These are phyloP conservation scores for Corynorhinus townsendii DNA, from an alignment of 2,113 vertebrate genomes.

Conservation along the genomic window DNA sequence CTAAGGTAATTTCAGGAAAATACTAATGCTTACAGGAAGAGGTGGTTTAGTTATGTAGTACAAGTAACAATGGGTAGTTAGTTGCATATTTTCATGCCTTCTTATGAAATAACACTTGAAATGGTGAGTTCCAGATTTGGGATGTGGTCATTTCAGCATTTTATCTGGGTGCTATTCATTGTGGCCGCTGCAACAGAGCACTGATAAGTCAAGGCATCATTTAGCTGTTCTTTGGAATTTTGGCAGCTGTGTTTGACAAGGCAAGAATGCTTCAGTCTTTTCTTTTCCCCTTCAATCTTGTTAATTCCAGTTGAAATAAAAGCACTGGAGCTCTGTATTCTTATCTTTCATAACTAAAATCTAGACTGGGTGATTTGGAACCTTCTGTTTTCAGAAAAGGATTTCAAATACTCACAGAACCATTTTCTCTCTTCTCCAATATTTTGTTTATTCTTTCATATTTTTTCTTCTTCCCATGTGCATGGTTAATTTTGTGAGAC, in stretches of 20 bases:
- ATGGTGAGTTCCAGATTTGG: constrained; percentile 34
- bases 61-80: constrained; percentile 1
- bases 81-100: neutral
- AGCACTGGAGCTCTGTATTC: neutral
- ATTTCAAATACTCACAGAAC: neutral
- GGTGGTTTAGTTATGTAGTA: constrained; percentile 13
- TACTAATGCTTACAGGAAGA: constrained; percentile 50
- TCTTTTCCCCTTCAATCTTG: neutral
- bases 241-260: constrained; percentile 43
- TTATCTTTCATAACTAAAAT: neutral
- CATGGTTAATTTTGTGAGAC: neutral
- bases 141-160: constrained; percentile 40
- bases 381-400: neutral
- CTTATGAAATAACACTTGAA: constrained; percentile 37
- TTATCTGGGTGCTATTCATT: neutral
- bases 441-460: neutral
- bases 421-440: neutral
- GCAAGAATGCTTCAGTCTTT: neutral
- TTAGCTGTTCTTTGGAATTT: neutral
- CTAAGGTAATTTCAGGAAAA: constrained; percentile 41
- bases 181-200: neutral
- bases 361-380: neutral
- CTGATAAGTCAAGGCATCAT: constrained; percentile 28
- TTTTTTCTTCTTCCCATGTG: neutral
- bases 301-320: constrained; percentile 48